Evolutionary conservation across 2,797 vertebrate genomes (phyloP).

Genomic region (Helicolenus hilgendorfi): DNA sequence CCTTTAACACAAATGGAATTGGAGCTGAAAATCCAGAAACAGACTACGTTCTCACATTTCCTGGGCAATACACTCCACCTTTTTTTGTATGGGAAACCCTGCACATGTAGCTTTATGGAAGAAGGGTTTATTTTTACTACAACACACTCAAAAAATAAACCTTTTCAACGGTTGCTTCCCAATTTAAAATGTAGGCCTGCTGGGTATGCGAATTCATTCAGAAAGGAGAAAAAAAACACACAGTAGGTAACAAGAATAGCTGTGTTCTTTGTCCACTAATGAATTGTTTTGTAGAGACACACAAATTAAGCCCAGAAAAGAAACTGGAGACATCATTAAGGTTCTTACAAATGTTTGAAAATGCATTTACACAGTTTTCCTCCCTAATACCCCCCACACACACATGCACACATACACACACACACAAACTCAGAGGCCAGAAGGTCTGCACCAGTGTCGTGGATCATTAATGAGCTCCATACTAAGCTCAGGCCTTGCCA

Average conservation of each 20-base stretch:
- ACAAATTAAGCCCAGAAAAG: conserved; percentile 16
- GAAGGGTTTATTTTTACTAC: neutral
- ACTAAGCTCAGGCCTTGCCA: conserved; percentile 48
- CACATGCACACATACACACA: neutral
- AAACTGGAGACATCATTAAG: conserved; percentile 22
- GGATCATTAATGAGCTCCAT: conserved; percentile 77
- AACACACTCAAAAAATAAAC: neutral
- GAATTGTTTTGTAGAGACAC: conserved; percentile 25
- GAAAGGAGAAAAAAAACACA: neutral
- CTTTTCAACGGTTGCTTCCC: neutral
- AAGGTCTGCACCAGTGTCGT: conserved; percentile 34
- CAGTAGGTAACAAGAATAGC: neutral
- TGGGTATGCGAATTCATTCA: conserved; percentile 7
- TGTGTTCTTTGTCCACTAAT: conserved; percentile 22
- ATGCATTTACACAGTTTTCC: neutral
- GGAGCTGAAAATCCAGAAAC: neutral
- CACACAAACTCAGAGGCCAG: conserved; percentile 13
- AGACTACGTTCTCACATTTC: neutral
- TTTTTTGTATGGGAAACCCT: neutral
- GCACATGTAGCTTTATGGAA: neutral
- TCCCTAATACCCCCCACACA: neutral
- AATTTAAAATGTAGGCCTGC: neutral
- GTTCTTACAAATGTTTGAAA: conserved; percentile 25
- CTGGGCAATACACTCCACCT: neutral
- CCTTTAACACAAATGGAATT: no score